phyloP scores from a whole-genome alignment of 2,888 invertebrate genomes.

The Muscina levida region DNA sequence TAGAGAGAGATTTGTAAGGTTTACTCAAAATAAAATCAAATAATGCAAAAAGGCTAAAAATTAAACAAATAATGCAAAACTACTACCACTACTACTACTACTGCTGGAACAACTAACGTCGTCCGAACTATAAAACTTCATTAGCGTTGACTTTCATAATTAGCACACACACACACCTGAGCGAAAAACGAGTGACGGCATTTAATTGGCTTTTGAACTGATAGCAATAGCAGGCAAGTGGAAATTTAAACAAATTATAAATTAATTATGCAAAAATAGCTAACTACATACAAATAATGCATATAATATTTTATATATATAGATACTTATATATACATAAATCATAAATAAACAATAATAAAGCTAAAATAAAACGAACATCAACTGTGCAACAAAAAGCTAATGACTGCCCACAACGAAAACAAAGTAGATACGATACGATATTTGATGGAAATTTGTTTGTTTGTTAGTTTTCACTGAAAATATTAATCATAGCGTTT shows the following conservation, averaged over 20 bases:
- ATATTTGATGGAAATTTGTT: neutral
- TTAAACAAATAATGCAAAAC: constrained; percentile 38
- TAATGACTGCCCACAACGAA: constrained; percentile 60
- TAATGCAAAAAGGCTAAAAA: constrained; percentile 30
- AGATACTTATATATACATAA: too few relatives aligned
- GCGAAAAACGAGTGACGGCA: neutral
- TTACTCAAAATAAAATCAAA: too few relatives aligned
- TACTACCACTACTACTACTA: too few relatives aligned
- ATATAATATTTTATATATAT: too few relatives aligned
- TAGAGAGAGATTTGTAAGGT: constrained; percentile 48
- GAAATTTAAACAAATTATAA: constrained; percentile 8
- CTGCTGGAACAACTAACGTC: constrained; percentile 19
- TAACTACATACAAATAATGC: constrained; percentile 5
- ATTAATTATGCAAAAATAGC: constrained; percentile 11
- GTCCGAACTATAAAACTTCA: constrained; percentile 20
- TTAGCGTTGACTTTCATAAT: constrained; percentile 42
- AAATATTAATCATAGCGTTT: too few relatives aligned
- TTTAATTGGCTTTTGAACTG: constrained; percentile 31
- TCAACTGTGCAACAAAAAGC: neutral
- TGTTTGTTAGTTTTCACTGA: too few relatives aligned
- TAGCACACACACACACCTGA: constrained; percentile 40
- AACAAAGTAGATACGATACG: neutral
- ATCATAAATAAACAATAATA: constrained; percentile 14
- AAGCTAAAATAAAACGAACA: neutral
- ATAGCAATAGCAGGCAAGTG: constrained; percentile 9